Conservation (phyloP, 2,113 vertebrate genomes). For the Protobothrops flavoviridis region DNA sequence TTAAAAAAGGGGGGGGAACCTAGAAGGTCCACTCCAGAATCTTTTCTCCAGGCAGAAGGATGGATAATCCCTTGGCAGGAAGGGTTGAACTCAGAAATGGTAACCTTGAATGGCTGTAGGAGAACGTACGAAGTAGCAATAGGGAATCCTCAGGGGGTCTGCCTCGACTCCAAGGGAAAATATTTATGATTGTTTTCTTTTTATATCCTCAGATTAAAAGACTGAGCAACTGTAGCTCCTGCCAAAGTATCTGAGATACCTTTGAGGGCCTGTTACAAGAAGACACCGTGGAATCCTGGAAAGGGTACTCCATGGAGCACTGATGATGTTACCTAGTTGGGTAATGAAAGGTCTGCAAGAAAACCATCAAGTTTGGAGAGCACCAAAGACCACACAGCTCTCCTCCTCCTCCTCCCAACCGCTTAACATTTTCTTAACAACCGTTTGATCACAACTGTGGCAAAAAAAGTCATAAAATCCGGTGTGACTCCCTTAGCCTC, state of each 20-base stretch:
- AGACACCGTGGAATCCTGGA: not conserved
- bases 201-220: not conserved
- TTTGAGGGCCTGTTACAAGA: not conserved
- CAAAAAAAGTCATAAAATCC: not conserved
- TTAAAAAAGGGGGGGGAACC: conserved; percentile 76
- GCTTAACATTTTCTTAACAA: not conserved
- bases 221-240: not conserved
- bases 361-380: not conserved
- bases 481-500: not conserved
- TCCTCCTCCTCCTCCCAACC: not conserved
- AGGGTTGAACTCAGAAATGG: conserved; percentile 67
- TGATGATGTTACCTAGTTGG: not conserved
- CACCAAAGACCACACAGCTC: not conserved
- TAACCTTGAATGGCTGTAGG: conserved; percentile 81
- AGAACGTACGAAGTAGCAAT: conserved; percentile 34
- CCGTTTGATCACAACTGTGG: not conserved
- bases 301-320: not conserved
- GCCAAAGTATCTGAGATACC: not conserved
- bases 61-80: conserved; percentile 82
- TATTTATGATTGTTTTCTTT: not conserved
- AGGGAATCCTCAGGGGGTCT: conserved; percentile 13
- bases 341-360: not conserved
- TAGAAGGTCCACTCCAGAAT: conserved; percentile 76
- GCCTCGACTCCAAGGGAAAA: not conserved
- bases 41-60: conserved; percentile 84